Conservation (phyloP, 1,140 invertebrate species). For the Drosophila malerkotliana region DNA sequence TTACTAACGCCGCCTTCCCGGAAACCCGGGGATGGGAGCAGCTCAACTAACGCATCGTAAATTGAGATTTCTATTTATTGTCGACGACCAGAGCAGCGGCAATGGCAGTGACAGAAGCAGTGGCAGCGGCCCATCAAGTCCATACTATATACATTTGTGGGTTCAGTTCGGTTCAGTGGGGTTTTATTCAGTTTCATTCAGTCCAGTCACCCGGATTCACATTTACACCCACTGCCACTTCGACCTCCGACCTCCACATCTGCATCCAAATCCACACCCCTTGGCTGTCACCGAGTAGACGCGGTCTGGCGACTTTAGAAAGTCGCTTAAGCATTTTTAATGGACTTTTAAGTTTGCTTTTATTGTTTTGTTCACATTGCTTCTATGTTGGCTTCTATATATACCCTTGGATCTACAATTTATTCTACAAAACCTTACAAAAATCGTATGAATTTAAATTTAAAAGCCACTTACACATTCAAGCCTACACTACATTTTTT, state of each 20-base stretch:
- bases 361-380: slow-evolving; percentile 60
- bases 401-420: not conserved
- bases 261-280: slow-evolving; percentile 15
- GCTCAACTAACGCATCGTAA: slow-evolving; percentile 73
- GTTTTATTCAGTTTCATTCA: slow-evolving; percentile 22
- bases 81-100: slow-evolving; percentile 39
- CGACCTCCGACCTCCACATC: slow-evolving; percentile 2
- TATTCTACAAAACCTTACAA: not conserved
- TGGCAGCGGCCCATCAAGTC: slow-evolving; percentile 23
- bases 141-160: slow-evolving; percentile 35
- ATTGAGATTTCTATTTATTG: slow-evolving; percentile 82
- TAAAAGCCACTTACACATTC: no score
- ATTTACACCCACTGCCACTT: slow-evolving; percentile 1
- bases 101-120: not conserved
- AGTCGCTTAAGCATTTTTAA: slow-evolving; percentile 76
- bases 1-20: slow-evolving; percentile 25
- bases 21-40: slow-evolving; percentile 8
- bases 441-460: not conserved
- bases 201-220: slow-evolving; percentile 33
- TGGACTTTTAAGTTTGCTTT: slow-evolving; percentile 80
- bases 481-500: no score
- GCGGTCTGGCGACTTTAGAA: slow-evolving; percentile 69
- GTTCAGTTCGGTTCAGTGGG: slow-evolving; percentile 30
- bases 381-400: slow-evolving; percentile 16
- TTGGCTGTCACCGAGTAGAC: slow-evolving; percentile 55